A percentile compares a stretch with the other conserved stretches of the same genome.
Conservation (phyloP, 1,140 invertebrate genomes). For the Drosophila pseudoobscura region DNA sequence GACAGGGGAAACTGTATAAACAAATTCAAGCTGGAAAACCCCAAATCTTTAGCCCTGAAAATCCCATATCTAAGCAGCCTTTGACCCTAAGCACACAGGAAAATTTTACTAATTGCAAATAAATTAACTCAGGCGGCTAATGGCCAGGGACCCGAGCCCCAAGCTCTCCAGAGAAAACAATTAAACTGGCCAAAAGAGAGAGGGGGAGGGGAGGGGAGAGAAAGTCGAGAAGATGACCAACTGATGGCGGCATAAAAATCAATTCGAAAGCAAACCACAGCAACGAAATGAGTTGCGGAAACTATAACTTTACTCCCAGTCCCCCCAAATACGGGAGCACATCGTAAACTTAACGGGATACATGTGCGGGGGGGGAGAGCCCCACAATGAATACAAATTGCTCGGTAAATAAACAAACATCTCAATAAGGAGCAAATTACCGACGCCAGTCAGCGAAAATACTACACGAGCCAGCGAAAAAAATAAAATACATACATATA, state of each 20-base stretch:
- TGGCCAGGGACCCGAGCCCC: conserved; percentile 2
- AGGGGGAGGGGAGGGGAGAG: background rate
- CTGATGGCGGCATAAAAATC: conserved; percentile 70
- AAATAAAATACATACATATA: background rate
- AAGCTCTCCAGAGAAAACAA: conserved; percentile 54
- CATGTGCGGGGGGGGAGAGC: conserved; percentile 14
- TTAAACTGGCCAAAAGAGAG: conserved; percentile 60
- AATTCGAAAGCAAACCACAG: conserved; percentile 66
- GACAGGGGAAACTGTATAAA: background rate
- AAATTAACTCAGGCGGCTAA: conserved; percentile 67
- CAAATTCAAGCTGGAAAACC: too few relatives aligned
- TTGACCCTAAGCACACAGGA: conserved; percentile 1
- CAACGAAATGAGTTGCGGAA: conserved; percentile 78
- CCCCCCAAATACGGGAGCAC: conserved; percentile 22
- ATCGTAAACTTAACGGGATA: conserved; percentile 54
- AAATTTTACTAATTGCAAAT: conserved; percentile 73
- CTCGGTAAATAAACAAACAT: conserved; percentile 81
- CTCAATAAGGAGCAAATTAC: conserved; percentile 82
- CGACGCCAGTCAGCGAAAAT: conserved; percentile 75
- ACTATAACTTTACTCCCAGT: conserved; percentile 75
- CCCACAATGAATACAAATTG: conserved; percentile 81
- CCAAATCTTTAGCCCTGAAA: too few relatives aligned
- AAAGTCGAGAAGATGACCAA: conserved; percentile 29
- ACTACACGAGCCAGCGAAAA: conserved; percentile 25
- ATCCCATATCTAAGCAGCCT: background rate